Percentiles rank a stretch among this genome's conserved stretches.
phyloP scores from a whole-genome alignment of 2,797 vertebrate genomes.

The Bradypus variegatus region DNA sequence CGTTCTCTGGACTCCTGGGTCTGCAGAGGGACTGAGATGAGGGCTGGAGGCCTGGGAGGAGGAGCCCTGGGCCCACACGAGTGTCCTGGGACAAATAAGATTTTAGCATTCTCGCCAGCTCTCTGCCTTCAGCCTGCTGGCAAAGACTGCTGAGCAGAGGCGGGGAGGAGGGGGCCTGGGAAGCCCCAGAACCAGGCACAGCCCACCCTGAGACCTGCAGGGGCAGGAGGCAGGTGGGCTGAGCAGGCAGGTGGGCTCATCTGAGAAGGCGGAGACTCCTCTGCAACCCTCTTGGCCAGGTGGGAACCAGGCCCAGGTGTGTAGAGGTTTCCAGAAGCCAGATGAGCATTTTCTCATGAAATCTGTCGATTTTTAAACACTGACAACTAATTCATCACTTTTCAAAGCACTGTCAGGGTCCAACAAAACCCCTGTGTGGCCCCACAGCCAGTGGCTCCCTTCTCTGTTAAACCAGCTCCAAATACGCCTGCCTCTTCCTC shows the following conservation, averaged over 20 bases:
- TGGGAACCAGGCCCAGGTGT: too few species aligned
- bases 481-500: neutral
- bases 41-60: neutral
- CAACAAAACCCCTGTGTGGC: too few species aligned
- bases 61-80: neutral
- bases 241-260: neutral
- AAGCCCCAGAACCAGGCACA: fast-evolving
- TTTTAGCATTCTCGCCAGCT: neutral
- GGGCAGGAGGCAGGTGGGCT: neutral
- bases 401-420: neutral
- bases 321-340: neutral
- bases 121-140: neutral
- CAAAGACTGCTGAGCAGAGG: too few species aligned
- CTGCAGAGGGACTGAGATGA: neutral
- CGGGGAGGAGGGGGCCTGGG: neutral
- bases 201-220: neutral
- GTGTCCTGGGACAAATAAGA: neutral
- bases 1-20: neutral
- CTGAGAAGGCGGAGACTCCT: neutral
- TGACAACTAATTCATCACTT: neutral
- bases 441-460: neutral
- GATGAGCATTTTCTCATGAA: neutral
- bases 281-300: neutral
- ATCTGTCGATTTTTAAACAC: neutral
- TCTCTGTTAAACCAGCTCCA: neutral